phyloP scores from a whole-genome alignment of 2,113 vertebrate species.

The Heteronetta atricapilla region DNA sequence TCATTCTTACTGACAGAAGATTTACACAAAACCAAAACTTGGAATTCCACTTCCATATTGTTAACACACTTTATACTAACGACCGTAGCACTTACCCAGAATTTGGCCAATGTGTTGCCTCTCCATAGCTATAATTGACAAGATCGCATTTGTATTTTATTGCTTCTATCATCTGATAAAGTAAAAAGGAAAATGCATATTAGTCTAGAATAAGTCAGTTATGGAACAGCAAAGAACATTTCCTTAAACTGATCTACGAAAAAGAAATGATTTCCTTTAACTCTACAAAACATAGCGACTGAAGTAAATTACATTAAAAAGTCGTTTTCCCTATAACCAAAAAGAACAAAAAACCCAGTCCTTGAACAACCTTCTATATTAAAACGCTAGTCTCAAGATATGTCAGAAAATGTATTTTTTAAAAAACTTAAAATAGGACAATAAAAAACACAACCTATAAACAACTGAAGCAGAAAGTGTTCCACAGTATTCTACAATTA shows the following conservation, averaged over 20 bases:
- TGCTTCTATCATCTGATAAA: slow-evolving; percentile 94
- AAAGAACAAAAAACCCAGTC: not conserved
- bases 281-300: not conserved
- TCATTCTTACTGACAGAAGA: not conserved
- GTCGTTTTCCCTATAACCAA: not conserved
- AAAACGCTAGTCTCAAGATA: not conserved
- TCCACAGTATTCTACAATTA: not conserved
- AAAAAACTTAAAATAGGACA: not conserved
- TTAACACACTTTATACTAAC: not conserved
- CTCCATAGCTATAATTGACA: slow-evolving; percentile 98
- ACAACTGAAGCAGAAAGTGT: not conserved
- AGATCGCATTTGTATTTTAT: slow-evolving; percentile 98
- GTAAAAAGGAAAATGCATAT: slow-evolving; percentile 22
- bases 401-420: not conserved
- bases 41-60: not conserved
- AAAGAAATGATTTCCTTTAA: not conserved
- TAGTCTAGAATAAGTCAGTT: not conserved
- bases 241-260: not conserved
- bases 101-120: slow-evolving; percentile 99
- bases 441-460: not conserved
- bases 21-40: not conserved
- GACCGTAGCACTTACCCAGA: slow-evolving; percentile 84
- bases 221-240: not conserved
- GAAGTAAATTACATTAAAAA: not conserved
- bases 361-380: not conserved